Percentiles rank a stretch among this genome's conserved stretches.
Conservation (phyloP, 2,888 invertebrate species). For the Hirtodrosophila cameraria region DNA sequence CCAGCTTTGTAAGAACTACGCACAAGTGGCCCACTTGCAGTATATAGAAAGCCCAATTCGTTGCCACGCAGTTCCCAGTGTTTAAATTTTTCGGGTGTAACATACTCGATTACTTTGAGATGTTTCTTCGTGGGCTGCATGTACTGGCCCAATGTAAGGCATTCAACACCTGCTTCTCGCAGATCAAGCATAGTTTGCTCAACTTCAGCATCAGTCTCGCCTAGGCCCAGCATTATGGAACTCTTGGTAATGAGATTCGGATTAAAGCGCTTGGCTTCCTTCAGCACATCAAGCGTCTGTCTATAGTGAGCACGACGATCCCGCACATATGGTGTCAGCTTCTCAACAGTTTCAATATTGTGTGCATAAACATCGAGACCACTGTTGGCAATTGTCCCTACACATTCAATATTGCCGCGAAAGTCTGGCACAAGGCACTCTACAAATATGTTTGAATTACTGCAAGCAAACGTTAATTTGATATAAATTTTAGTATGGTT, state of each 20-base stretch:
- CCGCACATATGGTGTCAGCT: constrained; percentile 94
- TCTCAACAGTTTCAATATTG: constrained; percentile 98
- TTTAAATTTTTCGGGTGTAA: constrained; percentile 96
- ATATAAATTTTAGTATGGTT: neutral
- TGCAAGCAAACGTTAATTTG: constrained; percentile 75
- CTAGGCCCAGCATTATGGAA: constrained; percentile 98
- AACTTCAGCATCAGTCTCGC: constrained; percentile 94
- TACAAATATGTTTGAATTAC: constrained; percentile 93
- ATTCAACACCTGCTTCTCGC: constrained; percentile 93
- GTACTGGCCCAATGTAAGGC: constrained; percentile 98
- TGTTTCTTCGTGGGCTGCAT: constrained; percentile 99
- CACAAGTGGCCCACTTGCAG: constrained; percentile 98
- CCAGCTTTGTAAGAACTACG: constrained; percentile 99
- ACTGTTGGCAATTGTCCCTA: constrained; percentile 90
- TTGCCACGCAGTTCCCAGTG: constrained; percentile 93
- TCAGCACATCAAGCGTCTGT: constrained; percentile 93
- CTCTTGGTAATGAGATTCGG: constrained; percentile 96
- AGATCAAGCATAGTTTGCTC: constrained; percentile 94
- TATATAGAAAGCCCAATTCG: constrained; percentile 96
- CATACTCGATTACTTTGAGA: constrained; percentile 96
- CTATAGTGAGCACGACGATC: constrained; percentile 96
- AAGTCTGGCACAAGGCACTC: constrained; percentile 99
- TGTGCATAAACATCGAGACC: constrained; percentile 99
- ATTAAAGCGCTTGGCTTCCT: constrained; percentile 91
- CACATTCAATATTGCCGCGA: constrained; percentile 90